phyloP scores from a whole-genome alignment of 1,140 invertebrate genomes.

The Leptinotarsa defecta region DNA sequence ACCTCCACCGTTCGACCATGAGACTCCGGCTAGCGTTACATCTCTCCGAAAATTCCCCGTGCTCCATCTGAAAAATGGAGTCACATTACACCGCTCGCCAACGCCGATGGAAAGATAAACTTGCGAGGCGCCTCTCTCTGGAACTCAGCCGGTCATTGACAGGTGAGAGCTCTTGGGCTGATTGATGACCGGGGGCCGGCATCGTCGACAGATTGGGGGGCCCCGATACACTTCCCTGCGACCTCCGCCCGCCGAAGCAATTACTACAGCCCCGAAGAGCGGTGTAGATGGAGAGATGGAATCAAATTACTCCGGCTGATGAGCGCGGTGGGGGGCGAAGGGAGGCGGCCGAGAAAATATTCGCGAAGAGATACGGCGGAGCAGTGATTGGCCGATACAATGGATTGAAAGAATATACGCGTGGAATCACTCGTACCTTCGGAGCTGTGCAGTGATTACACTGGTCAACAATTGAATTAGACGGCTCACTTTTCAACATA shows the following conservation, averaged over 20 bases:
- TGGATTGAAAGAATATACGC: too few relatives aligned
- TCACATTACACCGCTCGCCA: too few relatives aligned
- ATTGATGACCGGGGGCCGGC: constrained; percentile 42
- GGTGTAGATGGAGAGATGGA: constrained; percentile 14
- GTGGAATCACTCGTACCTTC: too few relatives aligned
- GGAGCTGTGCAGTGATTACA: too few relatives aligned
- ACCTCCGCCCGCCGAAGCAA: constrained; percentile 33
- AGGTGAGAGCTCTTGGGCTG: constrained; percentile 39
- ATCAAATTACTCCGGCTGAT: constrained; percentile 25
- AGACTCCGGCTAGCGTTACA: too few relatives aligned
- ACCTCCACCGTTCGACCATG: too few relatives aligned
- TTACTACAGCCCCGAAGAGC: constrained; percentile 26
- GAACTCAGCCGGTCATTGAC: constrained; percentile 33
- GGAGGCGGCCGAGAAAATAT: not conserved
- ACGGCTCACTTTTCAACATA: too few relatives aligned
- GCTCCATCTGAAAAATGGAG: too few relatives aligned
- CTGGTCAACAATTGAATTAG: too few relatives aligned
- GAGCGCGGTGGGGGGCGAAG: not conserved
- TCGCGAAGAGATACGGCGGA: not conserved
- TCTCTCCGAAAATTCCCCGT: too few relatives aligned
- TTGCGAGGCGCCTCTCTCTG: constrained; percentile 11
- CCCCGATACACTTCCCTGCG: constrained; percentile 27
- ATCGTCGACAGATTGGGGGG: constrained; percentile 39
- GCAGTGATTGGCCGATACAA: not conserved
- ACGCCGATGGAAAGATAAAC: not conserved